Conservation (phyloP, 2,888 invertebrate species). For the Perizoma flavofasciatum region DNA sequence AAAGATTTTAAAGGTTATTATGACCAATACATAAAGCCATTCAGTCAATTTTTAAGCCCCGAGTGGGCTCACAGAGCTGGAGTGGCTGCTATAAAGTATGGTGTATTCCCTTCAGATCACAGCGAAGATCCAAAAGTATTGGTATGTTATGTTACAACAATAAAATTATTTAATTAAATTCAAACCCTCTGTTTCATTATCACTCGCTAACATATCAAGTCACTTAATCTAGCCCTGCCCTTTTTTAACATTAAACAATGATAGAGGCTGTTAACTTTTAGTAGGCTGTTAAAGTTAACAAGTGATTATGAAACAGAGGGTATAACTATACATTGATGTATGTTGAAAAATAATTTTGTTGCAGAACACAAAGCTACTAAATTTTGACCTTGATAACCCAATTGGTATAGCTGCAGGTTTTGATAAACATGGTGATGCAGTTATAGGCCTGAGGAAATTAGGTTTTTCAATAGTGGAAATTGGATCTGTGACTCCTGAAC, state of each 20-base stretch:
- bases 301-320: too few species aligned
- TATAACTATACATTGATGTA: not conserved
- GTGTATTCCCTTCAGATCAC: constrained; percentile 86
- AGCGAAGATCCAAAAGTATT: constrained; percentile 86
- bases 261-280: too few species aligned
- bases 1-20: constrained; percentile 92
- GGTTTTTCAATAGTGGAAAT: constrained; percentile 99
- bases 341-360: constrained; percentile 47
- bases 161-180: too few species aligned
- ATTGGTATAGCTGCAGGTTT: constrained; percentile 99
- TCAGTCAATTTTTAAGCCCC: constrained; percentile 88
- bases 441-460: constrained; percentile 90
- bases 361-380: constrained; percentile 89
- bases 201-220: too few species aligned
- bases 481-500: constrained; percentile 96
- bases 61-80: constrained; percentile 93
- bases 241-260: too few species aligned
- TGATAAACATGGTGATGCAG: constrained; percentile 98
- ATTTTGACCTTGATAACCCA: constrained; percentile 91
- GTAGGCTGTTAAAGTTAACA: too few species aligned
- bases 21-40: constrained; percentile 88
- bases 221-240: too few species aligned
- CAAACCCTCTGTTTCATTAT: too few species aligned
- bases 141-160: constrained; percentile 60
- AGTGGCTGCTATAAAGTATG: constrained; percentile 89